Conservation (phyloP, 2,888 invertebrate genomes). For the Nasonia oneida region DNA sequence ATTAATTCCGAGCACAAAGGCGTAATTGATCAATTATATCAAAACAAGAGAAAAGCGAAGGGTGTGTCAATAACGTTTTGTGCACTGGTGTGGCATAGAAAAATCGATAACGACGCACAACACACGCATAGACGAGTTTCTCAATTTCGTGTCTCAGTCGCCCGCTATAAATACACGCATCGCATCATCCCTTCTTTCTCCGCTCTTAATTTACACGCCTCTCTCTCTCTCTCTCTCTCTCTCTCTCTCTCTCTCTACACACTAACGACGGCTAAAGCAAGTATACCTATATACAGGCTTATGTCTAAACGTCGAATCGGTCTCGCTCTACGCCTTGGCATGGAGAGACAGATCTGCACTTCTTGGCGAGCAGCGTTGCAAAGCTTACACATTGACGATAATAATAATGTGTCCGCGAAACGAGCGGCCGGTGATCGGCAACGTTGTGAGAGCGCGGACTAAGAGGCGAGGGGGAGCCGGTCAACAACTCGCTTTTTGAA, state of each 20-base stretch:
- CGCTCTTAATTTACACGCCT: slow-evolving; percentile 13
- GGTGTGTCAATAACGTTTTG: too few species aligned
- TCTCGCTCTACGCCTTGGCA: slow-evolving; percentile 46
- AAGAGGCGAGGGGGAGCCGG: slow-evolving; percentile 2
- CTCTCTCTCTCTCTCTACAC: neutral
- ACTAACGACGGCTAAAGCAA: neutral
- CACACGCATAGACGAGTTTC: slow-evolving; percentile 33
- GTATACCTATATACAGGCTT: neutral
- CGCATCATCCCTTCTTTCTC: slow-evolving; percentile 24
- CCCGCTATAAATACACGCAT: slow-evolving; percentile 55
- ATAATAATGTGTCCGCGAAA: slow-evolving; percentile 48
- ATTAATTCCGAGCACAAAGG: neutral
- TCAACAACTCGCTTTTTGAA: slow-evolving; percentile 48
- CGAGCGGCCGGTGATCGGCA: slow-evolving; percentile 40
- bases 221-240: neutral
- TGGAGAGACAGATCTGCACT: slow-evolving; percentile 29
- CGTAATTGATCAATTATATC: slow-evolving; percentile 25
- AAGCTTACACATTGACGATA: slow-evolving; percentile 51
- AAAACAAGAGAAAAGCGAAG: neutral
- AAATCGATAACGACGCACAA: neutral
- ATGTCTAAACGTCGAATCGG: slow-evolving; percentile 47
- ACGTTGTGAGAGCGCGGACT: slow-evolving; percentile 1
- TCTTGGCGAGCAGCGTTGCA: slow-evolving; percentile 49
- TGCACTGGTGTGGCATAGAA: too few species aligned
- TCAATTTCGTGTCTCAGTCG: slow-evolving; percentile 40